Conservation (phyloP, 2,797 vertebrate species). For the Helarctos malayanus region DNA sequence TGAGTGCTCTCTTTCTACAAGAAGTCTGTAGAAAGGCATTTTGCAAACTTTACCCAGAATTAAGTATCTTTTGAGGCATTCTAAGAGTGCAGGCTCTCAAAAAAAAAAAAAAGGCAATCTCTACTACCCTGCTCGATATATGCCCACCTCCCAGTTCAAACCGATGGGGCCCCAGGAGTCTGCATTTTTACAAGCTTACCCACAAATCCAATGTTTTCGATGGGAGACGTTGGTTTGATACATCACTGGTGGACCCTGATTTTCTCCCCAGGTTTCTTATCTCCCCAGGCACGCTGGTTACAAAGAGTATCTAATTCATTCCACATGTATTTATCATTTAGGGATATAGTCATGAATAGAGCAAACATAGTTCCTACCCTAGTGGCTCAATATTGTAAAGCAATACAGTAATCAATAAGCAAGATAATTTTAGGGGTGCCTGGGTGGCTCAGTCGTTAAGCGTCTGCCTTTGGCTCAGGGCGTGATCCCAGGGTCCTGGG, state of each 20-base stretch:
- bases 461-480: no score
- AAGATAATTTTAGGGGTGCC: background rate
- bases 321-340: background rate
- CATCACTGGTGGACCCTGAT: background rate
- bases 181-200: background rate
- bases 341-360: background rate
- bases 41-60: background rate
- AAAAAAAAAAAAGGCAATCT: background rate
- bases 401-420: background rate
- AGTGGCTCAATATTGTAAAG: background rate
- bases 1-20: background rate
- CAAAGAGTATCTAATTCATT: background rate
- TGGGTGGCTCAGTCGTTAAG: no score
- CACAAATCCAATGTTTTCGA: background rate
- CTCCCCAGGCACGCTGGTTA: background rate
- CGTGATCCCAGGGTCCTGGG: no score
- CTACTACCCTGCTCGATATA: background rate
- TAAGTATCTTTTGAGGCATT: background rate
- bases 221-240: background rate
- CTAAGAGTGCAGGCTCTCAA: background rate
- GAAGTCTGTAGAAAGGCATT: constrained; percentile 14
- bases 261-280: background rate
- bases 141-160: background rate
- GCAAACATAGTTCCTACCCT: background rate
- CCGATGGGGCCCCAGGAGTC: background rate